Base-by-base conservation (phyloP, 1,140 invertebrate genomes). In the Trachelipus rathkii region DNA sequence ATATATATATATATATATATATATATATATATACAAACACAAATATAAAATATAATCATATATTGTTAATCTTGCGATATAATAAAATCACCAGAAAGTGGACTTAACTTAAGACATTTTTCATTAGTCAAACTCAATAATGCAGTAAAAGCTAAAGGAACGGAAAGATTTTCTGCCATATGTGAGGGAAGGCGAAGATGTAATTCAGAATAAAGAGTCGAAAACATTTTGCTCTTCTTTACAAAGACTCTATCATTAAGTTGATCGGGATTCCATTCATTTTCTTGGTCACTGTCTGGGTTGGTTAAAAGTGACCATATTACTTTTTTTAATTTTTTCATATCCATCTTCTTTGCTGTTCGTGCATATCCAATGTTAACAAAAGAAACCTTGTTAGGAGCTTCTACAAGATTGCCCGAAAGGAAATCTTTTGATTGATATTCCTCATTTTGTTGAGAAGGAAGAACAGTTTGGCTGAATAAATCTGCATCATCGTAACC, bases 91-190 rank as follows among this genome's bases (percentile, higher is more conserved):
- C 79, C 71, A 24, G 66, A 69, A 24, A 11, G 2, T 44, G 66
- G 45, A 10, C 33, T 50, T n/a, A 84, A 60, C 2, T 74, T 71
- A 19, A 84, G 75, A 44, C 71, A 80, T 19, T 91, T 91, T 84
- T 95, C 92, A 84, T 94, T 95, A 11, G 91, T 90, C 74, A 94
- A 84, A 87, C 94, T 92, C 1, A 95, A 85, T 9, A 94, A 84
- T 7, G 92, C 91, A 19, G 92, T 88, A 85, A 93, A 91, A 0
- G 91, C 90, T 44, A 94, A 86, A 0, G 91, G 90, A 71, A 90
- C 88, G 83, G 90, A 92, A 68, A 94, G 85, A 78, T 92, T 90
- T 77, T 90, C 89, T n/a, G 86, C 84, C 86, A 90, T 91, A 72
- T 86, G 86, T 60, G 87, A 85, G 0, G 88, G 87, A 11, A 94